Evolutionary conservation across 2,797 vertebrate species (phyloP), one percentile per base, ranked within the genome.

Genomic region (Rhodeus uyekii): DNA sequence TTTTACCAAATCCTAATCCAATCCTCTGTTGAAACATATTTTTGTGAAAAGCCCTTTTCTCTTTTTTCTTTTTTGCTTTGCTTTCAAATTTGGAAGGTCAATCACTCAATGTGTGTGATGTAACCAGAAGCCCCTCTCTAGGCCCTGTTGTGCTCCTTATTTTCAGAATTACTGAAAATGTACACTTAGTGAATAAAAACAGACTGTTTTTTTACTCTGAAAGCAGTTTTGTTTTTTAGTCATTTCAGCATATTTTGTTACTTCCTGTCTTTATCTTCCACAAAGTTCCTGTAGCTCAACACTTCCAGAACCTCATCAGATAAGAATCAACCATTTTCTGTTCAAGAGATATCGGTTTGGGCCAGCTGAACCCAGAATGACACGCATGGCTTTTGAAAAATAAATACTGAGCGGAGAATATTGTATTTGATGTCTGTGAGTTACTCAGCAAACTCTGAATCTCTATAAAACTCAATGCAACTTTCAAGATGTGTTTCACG

Each of bases 221-320:
- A 46, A 53, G 6, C 46, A n/a, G n/a, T n/a, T 75, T 16, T 16
- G 13, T 58, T 38, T 72, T 34, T 61, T 48, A 9, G 19, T 16
- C 4, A 19, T 46, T 38, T 80, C 38, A 27, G 67, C 68, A 50
- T 38, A 22, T 63, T 72, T 80, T 14, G n/a, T 36, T 29, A 61
- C 68, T 61, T 80, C 68, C 78, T 80, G 55, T 27, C 19, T 16
- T 48, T 61, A 71, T 80, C 67, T 72, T 46, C 39, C 50, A 4
- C 36, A 32, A 36, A 69, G 34, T 69, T 80, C 53, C 29, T 46
- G 29, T 44, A 63, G 22, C 29, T 61, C 67, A 60, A 32, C 67
- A 72, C 78, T 42, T 53, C 72, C 34, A 74, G 50, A 61, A 61
- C 53, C 73, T 60, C 73, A 76, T 76, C 74, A 61, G 74, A 76